Evolutionary conservation across 2,113 vertebrate species (phyloP).

Genomic region (Acanthisitta chloris): DNA sequence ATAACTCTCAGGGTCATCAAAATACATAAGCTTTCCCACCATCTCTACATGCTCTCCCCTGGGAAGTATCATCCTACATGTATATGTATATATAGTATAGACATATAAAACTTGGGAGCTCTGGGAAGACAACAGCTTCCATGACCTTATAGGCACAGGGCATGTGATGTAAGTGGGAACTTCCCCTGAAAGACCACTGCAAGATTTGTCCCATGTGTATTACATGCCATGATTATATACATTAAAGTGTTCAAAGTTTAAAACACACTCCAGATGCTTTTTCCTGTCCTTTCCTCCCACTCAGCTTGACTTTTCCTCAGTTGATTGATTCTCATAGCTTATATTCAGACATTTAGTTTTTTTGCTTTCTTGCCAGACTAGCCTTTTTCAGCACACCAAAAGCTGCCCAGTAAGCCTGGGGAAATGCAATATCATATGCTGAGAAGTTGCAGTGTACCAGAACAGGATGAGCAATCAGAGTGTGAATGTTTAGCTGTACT

Average conservation of each 20-base stretch:
- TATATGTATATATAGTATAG: background rate
- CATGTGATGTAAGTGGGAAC: background rate
- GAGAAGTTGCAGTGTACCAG: background rate
- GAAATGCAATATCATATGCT: background rate
- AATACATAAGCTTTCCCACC: conserved; percentile 19
- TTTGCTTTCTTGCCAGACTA: background rate
- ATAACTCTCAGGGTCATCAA: background rate
- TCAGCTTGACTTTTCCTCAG: background rate
- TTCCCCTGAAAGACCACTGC: background rate
- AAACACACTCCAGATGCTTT: conserved; percentile 38
- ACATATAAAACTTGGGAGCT: background rate
- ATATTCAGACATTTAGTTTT: background rate
- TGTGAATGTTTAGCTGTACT: background rate
- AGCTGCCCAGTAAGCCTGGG: background rate
- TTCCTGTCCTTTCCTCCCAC: conserved; percentile 19
- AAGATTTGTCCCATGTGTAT: background rate
- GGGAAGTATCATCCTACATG: background rate
- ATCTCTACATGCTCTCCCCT: background rate
- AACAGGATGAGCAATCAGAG: background rate
- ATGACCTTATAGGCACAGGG: background rate
- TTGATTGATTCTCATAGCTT: background rate
- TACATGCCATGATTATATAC: background rate
- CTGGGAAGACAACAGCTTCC: background rate
- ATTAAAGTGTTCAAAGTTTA: background rate
- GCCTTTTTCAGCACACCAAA: background rate